Evolutionary conservation across 2,797 vertebrate species (phyloP).

Genomic region (Rhyacichthys aspro): DNA sequence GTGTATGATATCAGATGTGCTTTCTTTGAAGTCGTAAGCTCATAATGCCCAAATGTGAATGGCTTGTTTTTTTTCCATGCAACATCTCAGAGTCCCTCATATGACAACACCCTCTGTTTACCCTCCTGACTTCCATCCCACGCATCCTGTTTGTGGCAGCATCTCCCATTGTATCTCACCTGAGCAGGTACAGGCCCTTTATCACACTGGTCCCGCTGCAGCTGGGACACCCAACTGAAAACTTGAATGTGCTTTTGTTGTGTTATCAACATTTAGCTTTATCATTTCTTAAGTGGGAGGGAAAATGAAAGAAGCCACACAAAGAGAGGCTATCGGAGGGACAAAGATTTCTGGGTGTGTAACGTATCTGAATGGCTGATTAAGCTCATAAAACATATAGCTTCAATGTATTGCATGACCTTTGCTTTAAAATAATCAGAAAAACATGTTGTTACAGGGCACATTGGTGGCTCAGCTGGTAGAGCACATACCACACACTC

Average conservation of each 20-base stretch:
- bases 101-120: conserved; percentile 75
- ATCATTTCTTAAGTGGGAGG: conserved; percentile 55
- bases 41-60: conserved; percentile 60
- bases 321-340: conserved; percentile 48
- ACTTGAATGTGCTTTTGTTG: conserved; percentile 46
- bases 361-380: conserved; percentile 10
- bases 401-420: neutral
- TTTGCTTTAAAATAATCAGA: too few relatives aligned
- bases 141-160: conserved; percentile 74
- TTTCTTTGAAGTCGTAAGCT: conserved; percentile 63
- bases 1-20: conserved; percentile 71
- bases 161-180: conserved; percentile 60
- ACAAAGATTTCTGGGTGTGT: conserved; percentile 22
- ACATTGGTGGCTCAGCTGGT: too few relatives aligned
- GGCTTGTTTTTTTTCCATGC: conserved; percentile 42
- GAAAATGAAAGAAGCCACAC: conserved; percentile 44
- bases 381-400: neutral
- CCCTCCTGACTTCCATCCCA: conserved; percentile 44
- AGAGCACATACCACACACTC: too few relatives aligned
- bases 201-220: conserved; percentile 46
- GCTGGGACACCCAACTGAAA: too few relatives aligned
- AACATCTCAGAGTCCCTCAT: conserved; percentile 60
- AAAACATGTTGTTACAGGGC: too few relatives aligned
- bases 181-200: conserved; percentile 61
- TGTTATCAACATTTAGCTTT: conserved; percentile 61